Base-by-base conservation (phyloP, 2,888 invertebrate genomes). In the Phyto melanocephala region DNA sequence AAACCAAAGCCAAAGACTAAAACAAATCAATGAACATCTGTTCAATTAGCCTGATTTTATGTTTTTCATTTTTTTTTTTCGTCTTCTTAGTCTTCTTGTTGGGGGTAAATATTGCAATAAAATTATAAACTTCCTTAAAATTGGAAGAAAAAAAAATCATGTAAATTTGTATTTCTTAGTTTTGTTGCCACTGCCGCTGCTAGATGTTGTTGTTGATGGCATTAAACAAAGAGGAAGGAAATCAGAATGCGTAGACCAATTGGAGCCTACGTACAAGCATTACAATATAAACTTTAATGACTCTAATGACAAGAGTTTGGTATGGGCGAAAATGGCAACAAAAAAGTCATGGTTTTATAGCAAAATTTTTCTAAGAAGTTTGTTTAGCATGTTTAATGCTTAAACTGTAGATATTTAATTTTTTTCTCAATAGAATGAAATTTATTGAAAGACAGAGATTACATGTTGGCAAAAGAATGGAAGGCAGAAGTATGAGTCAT, bases 1-100 rank as follows among this genome's bases (percentile, higher is more conserved):
- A 60, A 68, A 74, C 20, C 56, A 67, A 67, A n/a, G 17, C 33
- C 63, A 71, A 63, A 76, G 33, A 68, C 15, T 3, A 42, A 74
- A 47, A 60, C 6, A 54, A 67, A 68, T 52, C 42, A 68, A 54
- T 79, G 79, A 82, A 82, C 82, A 82, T 82, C 82, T 82, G 82
- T 82, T 76, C 79, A 76, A 79, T 79, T 79, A 70, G 52, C 70
- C 45, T 15, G 62, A 22, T 70, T 70, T 68, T 68, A n/a, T n/a
- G n/a, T 40, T 68, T 13, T 15, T 50, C 10, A 20, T 5, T 35
- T 17, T 50, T 50, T 1, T 40, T 54, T 1, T 17, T 24, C 17
- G 22, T 24, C 2, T 17, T 24, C 17, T 33, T 24, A 17, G n/a
- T 28, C 3, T n/a, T n/a, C n/a, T n/a, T n/a, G n/a, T 28, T 28